phyloP scores from a whole-genome alignment of 2,113 vertebrate species.

The Plestiodon gilberti region DNA sequence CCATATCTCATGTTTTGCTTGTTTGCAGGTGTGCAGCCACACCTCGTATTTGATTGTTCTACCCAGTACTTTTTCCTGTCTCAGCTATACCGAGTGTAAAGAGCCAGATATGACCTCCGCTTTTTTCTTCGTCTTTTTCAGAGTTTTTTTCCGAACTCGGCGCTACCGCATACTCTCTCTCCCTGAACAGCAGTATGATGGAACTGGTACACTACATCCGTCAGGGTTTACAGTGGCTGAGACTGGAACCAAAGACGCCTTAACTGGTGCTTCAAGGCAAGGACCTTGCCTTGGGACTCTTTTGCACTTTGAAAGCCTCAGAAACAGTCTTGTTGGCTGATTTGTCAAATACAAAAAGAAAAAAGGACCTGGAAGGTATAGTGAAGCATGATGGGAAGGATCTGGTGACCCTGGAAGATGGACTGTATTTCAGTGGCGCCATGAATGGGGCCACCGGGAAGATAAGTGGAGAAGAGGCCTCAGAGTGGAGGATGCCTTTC shows the following conservation, averaged over 20 bases:
- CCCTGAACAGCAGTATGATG: constrained; percentile 83
- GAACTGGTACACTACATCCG: constrained; percentile 85
- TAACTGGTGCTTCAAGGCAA: constrained; percentile 66
- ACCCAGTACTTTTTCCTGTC: no score
- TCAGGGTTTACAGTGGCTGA: constrained; percentile 89
- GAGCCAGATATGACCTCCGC: background rate
- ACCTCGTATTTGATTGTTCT: background rate
- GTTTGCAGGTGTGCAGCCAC: background rate
- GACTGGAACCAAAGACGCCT: constrained; percentile 77
- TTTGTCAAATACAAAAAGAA: constrained; percentile 29
- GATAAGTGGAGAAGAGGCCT: constrained; percentile 48
- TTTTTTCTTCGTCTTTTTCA: constrained; percentile 49
- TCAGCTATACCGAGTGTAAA: background rate
- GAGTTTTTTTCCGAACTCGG: constrained; percentile 88
- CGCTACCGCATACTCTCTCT: constrained; percentile 75
- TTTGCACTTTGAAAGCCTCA: constrained; percentile 80
- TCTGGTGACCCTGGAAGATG: constrained; percentile 62
- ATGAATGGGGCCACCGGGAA: constrained; percentile 14
- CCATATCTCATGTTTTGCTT: no score
- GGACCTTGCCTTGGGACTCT: constrained; percentile 58
- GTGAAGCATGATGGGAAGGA: constrained; percentile 44
- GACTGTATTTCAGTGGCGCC: constrained; percentile 39
- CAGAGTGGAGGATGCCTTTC: constrained; percentile 58
- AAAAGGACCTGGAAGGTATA: constrained; percentile 59
- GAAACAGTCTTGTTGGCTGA: constrained; percentile 52